These are phyloP conservation scores for Nyctibius grandis DNA, from an alignment of 2,797 vertebrate genomes.

Conservation along the genomic window DNA sequence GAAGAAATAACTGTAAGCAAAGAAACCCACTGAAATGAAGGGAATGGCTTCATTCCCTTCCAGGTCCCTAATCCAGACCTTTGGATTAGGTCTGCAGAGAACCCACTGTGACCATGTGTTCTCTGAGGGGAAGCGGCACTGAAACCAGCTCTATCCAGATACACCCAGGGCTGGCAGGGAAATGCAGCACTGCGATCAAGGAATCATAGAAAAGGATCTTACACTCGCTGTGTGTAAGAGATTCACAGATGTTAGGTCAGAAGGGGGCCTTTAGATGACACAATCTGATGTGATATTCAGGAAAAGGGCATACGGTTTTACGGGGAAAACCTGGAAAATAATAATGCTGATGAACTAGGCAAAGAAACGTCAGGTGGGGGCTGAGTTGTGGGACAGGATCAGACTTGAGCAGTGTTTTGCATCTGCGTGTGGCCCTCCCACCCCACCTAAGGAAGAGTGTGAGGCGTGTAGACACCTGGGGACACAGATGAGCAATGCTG, in stretches of 20 bases:
- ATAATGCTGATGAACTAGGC: background rate
- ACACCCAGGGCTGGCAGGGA: background rate
- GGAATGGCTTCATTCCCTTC: accelerated
- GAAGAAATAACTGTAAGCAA: background rate
- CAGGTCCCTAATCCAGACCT: background rate
- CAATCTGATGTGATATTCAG: background rate
- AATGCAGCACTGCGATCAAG: background rate
- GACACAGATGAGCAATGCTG: background rate
- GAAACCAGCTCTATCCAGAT: background rate
- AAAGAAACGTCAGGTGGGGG: background rate
- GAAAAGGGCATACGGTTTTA: background rate
- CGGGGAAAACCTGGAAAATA: background rate
- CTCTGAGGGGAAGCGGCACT: too few relatives aligned
- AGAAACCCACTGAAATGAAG: accelerated
- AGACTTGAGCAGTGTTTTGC: accelerated
- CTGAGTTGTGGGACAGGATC: background rate
- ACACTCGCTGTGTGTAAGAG: background rate
- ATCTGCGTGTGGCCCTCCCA: background rate
- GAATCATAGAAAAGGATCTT: background rate
- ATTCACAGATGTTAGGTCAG: background rate
- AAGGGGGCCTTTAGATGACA: background rate
- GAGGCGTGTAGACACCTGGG: background rate
- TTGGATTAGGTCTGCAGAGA: background rate
- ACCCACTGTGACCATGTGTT: too few relatives aligned
- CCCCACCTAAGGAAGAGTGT: background rate